phyloP scores from a whole-genome alignment of 2,888 invertebrate genomes.

The Diadromus collaris region DNA sequence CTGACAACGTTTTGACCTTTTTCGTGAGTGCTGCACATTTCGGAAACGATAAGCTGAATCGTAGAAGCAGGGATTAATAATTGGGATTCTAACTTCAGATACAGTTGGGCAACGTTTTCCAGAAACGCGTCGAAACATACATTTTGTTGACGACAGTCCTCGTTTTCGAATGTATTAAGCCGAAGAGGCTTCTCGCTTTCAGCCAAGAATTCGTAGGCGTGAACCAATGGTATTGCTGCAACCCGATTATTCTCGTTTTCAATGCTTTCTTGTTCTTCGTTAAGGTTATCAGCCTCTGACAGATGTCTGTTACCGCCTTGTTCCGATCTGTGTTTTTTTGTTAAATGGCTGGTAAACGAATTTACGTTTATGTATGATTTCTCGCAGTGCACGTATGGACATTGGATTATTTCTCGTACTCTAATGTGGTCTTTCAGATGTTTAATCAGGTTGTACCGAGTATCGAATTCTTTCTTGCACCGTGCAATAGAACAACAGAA shows the following conservation, averaged over 20 bases:
- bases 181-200: not conserved
- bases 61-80: constrained; percentile 61
- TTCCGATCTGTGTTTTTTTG: constrained; percentile 48
- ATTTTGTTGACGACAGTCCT: not conserved
- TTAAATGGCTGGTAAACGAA: constrained; percentile 59
- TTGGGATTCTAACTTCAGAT: constrained; percentile 64
- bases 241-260: not conserved
- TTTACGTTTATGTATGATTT: constrained; percentile 45
- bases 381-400: constrained; percentile 38
- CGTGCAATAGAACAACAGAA: constrained; percentile 32
- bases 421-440: constrained; percentile 58
- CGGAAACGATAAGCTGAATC: constrained; percentile 59
- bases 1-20: constrained; percentile 47
- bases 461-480: constrained; percentile 41
- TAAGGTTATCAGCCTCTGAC: not conserved
- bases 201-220: not conserved
- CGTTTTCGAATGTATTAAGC: not conserved
- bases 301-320: not conserved
- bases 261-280: not conserved
- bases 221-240: not conserved
- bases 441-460: constrained; percentile 30
- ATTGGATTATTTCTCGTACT: constrained; percentile 38
- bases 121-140: constrained; percentile 19
- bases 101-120: constrained; percentile 53
- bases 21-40: constrained; percentile 56